phyloP scores from a whole-genome alignment of 2,113 vertebrate species.

The Gobiocypris rarus region DNA sequence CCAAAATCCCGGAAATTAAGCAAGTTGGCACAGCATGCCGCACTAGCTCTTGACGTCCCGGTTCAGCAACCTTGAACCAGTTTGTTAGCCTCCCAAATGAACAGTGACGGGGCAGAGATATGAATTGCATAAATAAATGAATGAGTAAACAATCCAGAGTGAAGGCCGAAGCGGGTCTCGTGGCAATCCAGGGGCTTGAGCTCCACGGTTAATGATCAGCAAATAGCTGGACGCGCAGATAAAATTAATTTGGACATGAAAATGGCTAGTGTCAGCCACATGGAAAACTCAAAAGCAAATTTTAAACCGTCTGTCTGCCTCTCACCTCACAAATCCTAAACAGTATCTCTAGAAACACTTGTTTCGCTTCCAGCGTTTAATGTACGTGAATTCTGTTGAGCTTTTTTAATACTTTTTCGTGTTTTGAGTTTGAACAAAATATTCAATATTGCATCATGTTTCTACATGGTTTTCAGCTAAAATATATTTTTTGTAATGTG shows the following conservation, averaged over 20 bases:
- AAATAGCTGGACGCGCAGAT: constrained; percentile 74
- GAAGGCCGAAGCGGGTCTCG: constrained; percentile 58
- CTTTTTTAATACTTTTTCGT: neutral
- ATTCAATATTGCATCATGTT: neutral
- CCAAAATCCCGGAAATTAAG: constrained; percentile 63
- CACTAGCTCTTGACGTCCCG: constrained; percentile 33
- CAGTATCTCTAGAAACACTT: constrained; percentile 25
- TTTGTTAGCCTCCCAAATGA: constrained; percentile 72
- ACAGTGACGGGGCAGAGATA: constrained; percentile 63
- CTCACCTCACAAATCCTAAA: constrained; percentile 41
- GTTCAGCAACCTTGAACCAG: constrained; percentile 70
- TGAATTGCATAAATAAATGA: constrained; percentile 75
- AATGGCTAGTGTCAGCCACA: constrained; percentile 62
- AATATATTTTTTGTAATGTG: neutral
- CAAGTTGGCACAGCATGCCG: constrained; percentile 59
- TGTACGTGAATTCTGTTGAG: neutral
- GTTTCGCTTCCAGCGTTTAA: neutral
- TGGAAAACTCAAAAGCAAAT: constrained; percentile 63
- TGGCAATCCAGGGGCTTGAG: constrained; percentile 64
- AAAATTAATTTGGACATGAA: constrained; percentile 68
- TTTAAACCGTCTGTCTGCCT: constrained; percentile 53
- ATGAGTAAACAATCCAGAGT: constrained; percentile 70
- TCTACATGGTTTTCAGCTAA: constrained; percentile 3
- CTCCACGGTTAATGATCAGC: constrained; percentile 71
- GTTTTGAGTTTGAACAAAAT: neutral